Conservation (phyloP, 2,888 invertebrate genomes). For the Ormia ochracea region DNA sequence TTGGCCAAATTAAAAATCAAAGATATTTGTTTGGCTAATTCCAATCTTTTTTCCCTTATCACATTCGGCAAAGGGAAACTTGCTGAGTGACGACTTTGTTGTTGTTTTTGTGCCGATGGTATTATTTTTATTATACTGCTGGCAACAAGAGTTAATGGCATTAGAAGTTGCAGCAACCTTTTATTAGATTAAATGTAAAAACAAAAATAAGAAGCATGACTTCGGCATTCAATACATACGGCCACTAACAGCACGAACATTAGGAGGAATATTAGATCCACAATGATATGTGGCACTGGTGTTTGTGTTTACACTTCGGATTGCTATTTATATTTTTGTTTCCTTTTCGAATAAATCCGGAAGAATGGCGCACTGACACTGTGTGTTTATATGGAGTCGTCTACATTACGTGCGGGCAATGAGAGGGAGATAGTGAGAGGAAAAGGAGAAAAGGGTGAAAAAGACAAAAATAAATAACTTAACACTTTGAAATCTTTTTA, state of each 20-base stretch:
- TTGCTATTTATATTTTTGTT: slow-evolving; percentile 9
- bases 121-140: slow-evolving; percentile 6
- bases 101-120: not conserved
- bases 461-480: no score
- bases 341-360: no score
- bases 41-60: not conserved
- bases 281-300: slow-evolving; percentile 16
- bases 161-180: slow-evolving; percentile 35
- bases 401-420: no score
- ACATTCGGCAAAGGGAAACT: not conserved
- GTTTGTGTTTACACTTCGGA: not conserved
- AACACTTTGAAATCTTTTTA: no score
- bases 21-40: not conserved
- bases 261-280: not conserved
- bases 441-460: no score
- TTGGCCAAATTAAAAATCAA: not conserved
- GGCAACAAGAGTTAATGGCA: slow-evolving; percentile 37
- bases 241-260: slow-evolving; percentile 6
- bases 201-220: slow-evolving; percentile 6
- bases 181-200: slow-evolving; percentile 53
- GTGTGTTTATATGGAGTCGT: no score
- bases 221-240: not conserved
- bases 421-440: no score
- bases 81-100: not conserved
- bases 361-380: no score